Evolutionary conservation across 2,888 invertebrate genomes (phyloP), one percentile per base, ranked within the genome.

Genomic region (Habroteleia sp.): DNA sequence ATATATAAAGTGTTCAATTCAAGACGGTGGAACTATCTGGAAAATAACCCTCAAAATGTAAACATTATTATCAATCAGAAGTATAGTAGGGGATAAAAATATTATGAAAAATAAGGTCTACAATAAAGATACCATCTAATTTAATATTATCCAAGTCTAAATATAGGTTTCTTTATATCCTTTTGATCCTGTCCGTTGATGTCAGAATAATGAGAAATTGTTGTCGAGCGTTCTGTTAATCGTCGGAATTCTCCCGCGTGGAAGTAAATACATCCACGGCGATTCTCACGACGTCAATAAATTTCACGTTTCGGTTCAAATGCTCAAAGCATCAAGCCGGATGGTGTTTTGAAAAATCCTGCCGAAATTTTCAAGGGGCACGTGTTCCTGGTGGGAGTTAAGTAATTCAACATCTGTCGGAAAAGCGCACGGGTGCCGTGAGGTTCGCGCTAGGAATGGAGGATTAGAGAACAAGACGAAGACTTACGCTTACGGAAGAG

Each of bases 331-430:
- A 16, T 50, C 23, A 1, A 20, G 10, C 7, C 39, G n/a, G 33
- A 5, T 0, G 41, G 35, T 39, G 62, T 62, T 62, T 71, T 48
- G 48, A 60, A 54, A 54, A 69, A 50, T 68, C 39, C 16, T n/a
- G 17, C 50, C 42, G 46, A 58, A 68, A 60, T 42, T 60, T 52
- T 8, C 31, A 16, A 48, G 54, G 17, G 39, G 25, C 60, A 41
- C 65, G 52, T 25, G 74, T 46, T 46, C 31, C 56, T 52, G 46
- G 60, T 54, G 66, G 50, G 48, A 58, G 65, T 54, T 48, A 44
- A 71, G 75, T 71, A 71, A 75, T 75, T 71, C 71, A 71, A 71
- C 75, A 75, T 75, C 75, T 75, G 75, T 75, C 75, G 71, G 71
- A 62, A 75, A 75, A 75, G 60, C 60, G 50, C n/a, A 44, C 60